Evolutionary conservation across 2,113 vertebrate species (phyloP).

Genomic region (Callipepla squamata): DNA sequence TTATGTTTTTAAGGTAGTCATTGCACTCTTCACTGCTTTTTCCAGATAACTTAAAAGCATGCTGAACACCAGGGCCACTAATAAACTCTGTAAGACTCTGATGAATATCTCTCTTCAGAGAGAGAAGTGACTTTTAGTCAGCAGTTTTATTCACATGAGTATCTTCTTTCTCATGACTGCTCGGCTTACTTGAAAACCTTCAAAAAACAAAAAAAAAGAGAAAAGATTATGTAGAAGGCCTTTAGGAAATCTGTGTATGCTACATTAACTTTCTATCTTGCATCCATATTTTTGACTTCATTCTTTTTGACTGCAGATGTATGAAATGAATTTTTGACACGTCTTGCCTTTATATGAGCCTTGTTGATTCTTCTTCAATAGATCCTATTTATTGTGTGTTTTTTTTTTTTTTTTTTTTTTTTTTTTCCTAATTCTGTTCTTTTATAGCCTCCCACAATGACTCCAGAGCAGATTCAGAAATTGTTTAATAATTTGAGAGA

Average conservation of each 20-base stretch:
- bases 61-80: neutral
- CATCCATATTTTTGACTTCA: neutral
- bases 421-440: neutral
- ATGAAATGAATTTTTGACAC: neutral
- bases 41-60: conserved; percentile 7
- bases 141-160: neutral
- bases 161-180: neutral
- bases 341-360: neutral
- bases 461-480: neutral
- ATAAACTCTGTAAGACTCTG: conserved; percentile 9
- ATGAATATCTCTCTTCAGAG: neutral
- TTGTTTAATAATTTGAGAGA: neutral
- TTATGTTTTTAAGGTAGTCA: conserved; percentile 41
- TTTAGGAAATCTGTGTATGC: neutral
- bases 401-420: too few species aligned
- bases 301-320: neutral
- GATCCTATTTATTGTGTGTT: neutral
- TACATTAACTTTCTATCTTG: neutral
- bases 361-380: neutral
- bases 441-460: neutral
- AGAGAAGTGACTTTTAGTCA: conserved; percentile 23
- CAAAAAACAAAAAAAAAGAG: neutral
- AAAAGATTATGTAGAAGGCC: neutral
- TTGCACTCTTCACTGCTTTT: neutral
- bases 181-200: neutral